A percentile compares a stretch with the other conserved stretches of the same genome.
Evolutionary conservation across 2,797 vertebrate genomes (phyloP).

Genomic region (Eulemur mongoz): DNA sequence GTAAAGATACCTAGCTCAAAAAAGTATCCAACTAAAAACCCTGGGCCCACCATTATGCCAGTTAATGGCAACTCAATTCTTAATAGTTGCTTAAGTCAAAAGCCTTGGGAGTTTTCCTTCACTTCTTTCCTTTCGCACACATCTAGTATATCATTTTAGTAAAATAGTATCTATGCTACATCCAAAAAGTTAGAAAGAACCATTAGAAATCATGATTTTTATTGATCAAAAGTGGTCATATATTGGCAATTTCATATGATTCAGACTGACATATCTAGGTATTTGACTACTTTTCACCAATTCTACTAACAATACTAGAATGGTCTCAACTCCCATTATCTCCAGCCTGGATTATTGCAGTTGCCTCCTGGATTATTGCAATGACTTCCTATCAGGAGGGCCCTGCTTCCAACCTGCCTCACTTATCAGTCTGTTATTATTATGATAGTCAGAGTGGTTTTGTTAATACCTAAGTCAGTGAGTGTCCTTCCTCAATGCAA

Average conservation of each 20-base stretch:
- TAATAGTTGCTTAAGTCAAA: not conserved
- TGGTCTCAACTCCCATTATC: not conserved
- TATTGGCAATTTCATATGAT: not conserved
- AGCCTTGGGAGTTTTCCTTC: not conserved
- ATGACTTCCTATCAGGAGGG: not conserved
- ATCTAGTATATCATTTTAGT: not conserved
- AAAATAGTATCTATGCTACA: not conserved
- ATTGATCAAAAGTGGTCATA: not conserved
- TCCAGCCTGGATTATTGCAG: not conserved
- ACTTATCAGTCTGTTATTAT: not conserved
- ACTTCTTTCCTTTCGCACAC: not conserved
- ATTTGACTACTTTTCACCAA: not conserved
- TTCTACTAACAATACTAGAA: not conserved
- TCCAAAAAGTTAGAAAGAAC: constrained; percentile 4
- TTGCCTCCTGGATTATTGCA: not conserved
- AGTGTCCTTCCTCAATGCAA: not conserved
- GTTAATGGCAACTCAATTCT: not conserved
- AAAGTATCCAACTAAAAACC: not conserved
- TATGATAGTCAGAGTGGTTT: not conserved
- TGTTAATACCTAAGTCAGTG: not conserved
- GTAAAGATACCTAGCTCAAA: not conserved
- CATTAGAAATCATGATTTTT: not conserved
- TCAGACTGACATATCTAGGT: not conserved
- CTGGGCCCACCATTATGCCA: not conserved
- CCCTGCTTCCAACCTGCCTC: not conserved